Percentiles rank a stretch among this genome's conserved stretches.
Evolutionary conservation across 2,113 vertebrate genomes (phyloP).

Genomic region (Carollia perspicillata): DNA sequence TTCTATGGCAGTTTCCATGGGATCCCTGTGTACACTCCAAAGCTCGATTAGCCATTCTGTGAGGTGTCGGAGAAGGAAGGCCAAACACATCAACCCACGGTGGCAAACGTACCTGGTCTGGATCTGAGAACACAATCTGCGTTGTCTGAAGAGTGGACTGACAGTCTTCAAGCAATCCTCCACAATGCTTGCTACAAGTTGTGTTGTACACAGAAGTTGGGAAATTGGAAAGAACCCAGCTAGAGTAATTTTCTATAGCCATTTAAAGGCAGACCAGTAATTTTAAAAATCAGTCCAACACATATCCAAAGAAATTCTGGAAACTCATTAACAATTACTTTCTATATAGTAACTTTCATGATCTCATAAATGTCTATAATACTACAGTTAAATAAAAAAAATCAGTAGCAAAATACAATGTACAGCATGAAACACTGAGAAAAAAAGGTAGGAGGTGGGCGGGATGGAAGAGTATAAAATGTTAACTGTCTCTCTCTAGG

Average conservation of each 20-base stretch:
- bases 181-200: not conserved
- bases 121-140: not conserved
- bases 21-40: not conserved
- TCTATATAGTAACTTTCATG: not conserved
- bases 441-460: too few relatives aligned
- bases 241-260: not conserved
- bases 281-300: not conserved
- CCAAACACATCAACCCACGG: not conserved
- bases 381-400: not conserved
- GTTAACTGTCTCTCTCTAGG: not conserved
- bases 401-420: not conserved
- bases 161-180: not conserved
- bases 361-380: not conserved
- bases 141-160: not conserved
- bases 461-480: too few relatives aligned
- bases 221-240: not conserved
- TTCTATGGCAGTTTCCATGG: not conserved
- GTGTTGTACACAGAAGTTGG: not conserved
- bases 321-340: not conserved
- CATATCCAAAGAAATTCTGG: not conserved
- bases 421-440: not conserved
- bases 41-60: not conserved
- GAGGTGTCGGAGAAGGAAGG: not conserved
- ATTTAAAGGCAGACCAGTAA: not conserved
- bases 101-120: not conserved